Conservation (phyloP, 2,797 vertebrate genomes). For the Rhinogobio ventralis region DNA sequence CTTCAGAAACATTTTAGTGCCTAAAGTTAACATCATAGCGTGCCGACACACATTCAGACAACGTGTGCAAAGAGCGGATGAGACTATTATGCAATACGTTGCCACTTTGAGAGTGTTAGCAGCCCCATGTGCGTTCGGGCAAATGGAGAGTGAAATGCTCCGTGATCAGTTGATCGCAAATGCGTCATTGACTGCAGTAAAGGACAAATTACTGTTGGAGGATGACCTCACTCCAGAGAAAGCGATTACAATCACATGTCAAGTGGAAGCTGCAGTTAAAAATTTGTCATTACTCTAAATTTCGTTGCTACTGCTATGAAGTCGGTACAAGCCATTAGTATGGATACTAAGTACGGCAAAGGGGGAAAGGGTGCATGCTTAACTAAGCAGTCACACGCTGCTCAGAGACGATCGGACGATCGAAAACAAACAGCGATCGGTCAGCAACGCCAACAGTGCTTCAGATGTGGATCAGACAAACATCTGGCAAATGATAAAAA, state of each 20-base stretch:
- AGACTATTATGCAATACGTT: too few relatives aligned
- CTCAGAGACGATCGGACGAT: not conserved
- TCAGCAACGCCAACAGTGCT: not conserved
- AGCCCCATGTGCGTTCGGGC: too few relatives aligned
- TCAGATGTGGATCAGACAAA: not conserved
- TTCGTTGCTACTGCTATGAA: not conserved
- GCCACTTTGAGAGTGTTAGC: too few relatives aligned
- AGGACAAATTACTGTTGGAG: too few relatives aligned
- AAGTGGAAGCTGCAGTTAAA: constrained; percentile 30
- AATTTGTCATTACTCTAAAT: not conserved
- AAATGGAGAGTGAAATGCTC: too few relatives aligned
- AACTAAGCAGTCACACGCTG: not conserved
- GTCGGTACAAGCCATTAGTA: not conserved
- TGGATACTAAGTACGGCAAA: not conserved
- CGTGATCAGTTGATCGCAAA: too few relatives aligned
- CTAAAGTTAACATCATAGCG: too few relatives aligned
- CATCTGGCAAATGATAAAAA: not conserved
- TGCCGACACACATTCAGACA: too few relatives aligned
- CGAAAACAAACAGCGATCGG: not conserved
- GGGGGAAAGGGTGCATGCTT: not conserved
- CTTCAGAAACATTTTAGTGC: too few relatives aligned
- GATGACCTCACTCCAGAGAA: too few relatives aligned
- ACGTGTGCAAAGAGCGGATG: too few relatives aligned
- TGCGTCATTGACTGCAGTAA: too few relatives aligned
- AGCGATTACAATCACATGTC: not conserved